Evolutionary conservation across 2,113 vertebrate genomes (phyloP).

Genomic region (Siniperca chuatsi): DNA sequence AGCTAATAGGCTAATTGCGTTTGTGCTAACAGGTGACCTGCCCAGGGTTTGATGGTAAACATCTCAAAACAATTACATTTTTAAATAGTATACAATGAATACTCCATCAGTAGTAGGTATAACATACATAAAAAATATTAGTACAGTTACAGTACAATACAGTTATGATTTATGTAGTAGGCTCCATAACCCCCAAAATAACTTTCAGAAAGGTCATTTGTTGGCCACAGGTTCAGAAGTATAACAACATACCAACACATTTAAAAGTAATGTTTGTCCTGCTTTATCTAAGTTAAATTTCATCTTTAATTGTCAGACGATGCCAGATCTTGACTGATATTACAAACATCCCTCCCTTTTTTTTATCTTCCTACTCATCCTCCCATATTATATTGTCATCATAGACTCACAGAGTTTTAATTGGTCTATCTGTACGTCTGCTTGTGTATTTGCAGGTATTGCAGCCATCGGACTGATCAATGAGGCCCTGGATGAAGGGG

Average conservation of each 20-base stretch:
- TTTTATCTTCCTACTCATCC: not conserved
- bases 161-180: not conserved
- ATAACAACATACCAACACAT: not conserved
- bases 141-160: not conserved
- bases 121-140: too few relatives aligned
- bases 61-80: not conserved
- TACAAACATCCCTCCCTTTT: too few relatives aligned
- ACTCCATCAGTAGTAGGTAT: too few relatives aligned
- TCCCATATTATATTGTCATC: not conserved
- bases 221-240: not conserved
- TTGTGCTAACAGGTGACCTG: not conserved
- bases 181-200: not conserved
- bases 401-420: not conserved
- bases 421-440: not conserved
- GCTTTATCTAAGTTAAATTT: not conserved
- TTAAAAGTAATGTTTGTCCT: not conserved
- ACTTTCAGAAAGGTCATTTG: not conserved
- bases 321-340: not conserved
- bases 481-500: conserved; percentile 95
- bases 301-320: not conserved
- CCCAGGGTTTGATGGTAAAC: too few relatives aligned
- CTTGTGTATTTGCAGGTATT: conserved; percentile 85
- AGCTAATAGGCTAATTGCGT: not conserved
- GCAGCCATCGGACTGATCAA: conserved; percentile 96
- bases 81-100: too few relatives aligned